Base-by-base conservation (phyloP, 2,113 vertebrate species). In the Corythaeola cristata region DNA sequence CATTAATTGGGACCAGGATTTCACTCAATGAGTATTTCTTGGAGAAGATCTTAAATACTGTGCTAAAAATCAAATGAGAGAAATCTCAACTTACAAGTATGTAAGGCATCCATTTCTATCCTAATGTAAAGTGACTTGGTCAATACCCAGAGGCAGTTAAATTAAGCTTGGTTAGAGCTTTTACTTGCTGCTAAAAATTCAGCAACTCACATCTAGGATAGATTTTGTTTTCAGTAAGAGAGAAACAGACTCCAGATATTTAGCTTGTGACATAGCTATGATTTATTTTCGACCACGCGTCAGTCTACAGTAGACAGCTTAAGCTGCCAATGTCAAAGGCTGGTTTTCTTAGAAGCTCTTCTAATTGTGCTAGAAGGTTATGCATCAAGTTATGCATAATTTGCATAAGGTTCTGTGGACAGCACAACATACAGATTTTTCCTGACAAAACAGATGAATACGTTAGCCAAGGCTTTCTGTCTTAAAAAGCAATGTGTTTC, bases 171-270 rank as follows among this genome's bases (percentile, higher is more conserved):
- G 12, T 82, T 89, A 72, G 41, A 73, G 50, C 53, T 94, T 86
- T 93, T 73, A 76, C 27, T 88, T 91, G 56, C 19, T 72, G 69
- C 66, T 89, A 85, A 94, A 94, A 96, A 59, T 53, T 82, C 50
- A 91, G 62, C 41, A 85, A 27, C 67, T 94, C 55, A 15, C 28
- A 55, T 71, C 55, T 50, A 94, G 78, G 90, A 93, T 30, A 95
- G 75, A 85, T 83, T 88, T 96, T 77, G 15, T 14, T 90, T 90
- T 83, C 47, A 55, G 28, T 69, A 84, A 74, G 58, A 76, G 62
- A 77, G 80, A 76, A 87, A 58, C 24, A 74, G 45, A 55, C 20
- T 90, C 35, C 53, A 88, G 67, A 73, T 80, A 90, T 47, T 77
- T 80, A 74, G 35, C 23, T 79, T 59, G 50, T 85, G 88, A 74